Conservation (phyloP, 92 coral and sea anemone genomes). For the Epizoanthus ramosus region DNA sequence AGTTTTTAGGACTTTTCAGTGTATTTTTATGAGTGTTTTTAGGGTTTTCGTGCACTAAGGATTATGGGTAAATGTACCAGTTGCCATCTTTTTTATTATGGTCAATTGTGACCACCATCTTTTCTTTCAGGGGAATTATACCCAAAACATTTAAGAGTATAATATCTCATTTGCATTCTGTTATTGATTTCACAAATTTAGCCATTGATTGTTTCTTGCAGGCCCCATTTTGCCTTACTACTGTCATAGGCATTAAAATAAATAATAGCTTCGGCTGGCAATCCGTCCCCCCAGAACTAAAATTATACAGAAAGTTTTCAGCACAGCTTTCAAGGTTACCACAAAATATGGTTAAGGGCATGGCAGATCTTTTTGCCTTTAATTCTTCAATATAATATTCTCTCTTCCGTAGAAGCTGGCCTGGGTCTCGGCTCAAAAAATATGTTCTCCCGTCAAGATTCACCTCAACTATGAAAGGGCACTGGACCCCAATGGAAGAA, state of each 20-base stretch:
- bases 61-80: too few relatives aligned
- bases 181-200: slow-evolving; percentile 31
- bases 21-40: too few relatives aligned
- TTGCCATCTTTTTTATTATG: too few relatives aligned
- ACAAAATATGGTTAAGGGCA: slow-evolving; percentile 59
- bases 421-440: slow-evolving; percentile 19
- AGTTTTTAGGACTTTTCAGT: too few relatives aligned
- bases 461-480: too few relatives aligned
- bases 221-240: not conserved
- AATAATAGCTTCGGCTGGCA: slow-evolving; percentile 43
- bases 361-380: slow-evolving; percentile 20
- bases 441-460: too few relatives aligned
- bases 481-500: too few relatives aligned
- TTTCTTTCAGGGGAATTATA: slow-evolving; percentile 22
- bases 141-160: slow-evolving; percentile 54
- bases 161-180: slow-evolving; percentile 50
- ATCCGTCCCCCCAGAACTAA: slow-evolving; percentile 27
- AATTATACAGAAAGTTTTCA: slow-evolving; percentile 45
- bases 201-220: slow-evolving; percentile 21
- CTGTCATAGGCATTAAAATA: slow-evolving; percentile 29
- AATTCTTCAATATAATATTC: slow-evolving; percentile 35
- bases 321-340: slow-evolving; percentile 49
- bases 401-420: slow-evolving; percentile 28
- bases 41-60: too few relatives aligned
- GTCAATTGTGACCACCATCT: slow-evolving; percentile 47